These are phyloP conservation scores for Arctia plantaginis DNA, from an alignment of 2,888 invertebrate species.

Conservation along the genomic window DNA sequence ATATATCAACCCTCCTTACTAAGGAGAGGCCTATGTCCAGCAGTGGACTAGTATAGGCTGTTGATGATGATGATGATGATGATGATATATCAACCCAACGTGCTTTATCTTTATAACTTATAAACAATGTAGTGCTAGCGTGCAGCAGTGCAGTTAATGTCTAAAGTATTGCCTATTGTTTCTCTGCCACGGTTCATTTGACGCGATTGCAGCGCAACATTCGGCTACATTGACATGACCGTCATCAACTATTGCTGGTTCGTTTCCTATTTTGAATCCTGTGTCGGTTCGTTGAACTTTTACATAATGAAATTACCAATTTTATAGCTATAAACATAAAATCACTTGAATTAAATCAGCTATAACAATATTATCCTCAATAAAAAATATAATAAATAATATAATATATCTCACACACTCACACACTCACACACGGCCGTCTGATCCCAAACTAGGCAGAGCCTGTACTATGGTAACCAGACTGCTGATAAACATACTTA, in stretches of 20 bases:
- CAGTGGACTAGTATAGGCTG: no score
- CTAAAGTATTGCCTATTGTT: conserved; percentile 70
- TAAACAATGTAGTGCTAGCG: conserved; percentile 54
- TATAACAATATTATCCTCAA: conserved; percentile 1
- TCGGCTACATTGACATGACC: neutral
- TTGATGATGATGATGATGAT: no score
- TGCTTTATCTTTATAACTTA: conserved; percentile 16
- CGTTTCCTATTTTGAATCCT: neutral
- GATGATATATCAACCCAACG: neutral
- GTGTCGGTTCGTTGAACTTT: neutral
- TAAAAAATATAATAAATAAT: no score
- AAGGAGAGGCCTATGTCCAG: no score
- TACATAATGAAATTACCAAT: conserved; percentile 3
- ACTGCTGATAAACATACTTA: no score
- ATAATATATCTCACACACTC: no score
- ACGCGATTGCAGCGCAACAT: conserved; percentile 50
- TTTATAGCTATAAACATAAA: neutral
- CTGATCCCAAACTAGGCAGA: no score
- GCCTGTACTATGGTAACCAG: no score
- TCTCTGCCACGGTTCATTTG: conserved; percentile 66
- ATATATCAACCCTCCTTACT: neutral
- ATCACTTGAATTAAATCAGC: neutral
- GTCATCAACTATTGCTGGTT: neutral
- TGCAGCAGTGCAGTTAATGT: conserved; percentile 67
- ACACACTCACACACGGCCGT: no score